Conservation (phyloP, 2,888 invertebrate genomes). For the Masnerella sp. region DNA sequence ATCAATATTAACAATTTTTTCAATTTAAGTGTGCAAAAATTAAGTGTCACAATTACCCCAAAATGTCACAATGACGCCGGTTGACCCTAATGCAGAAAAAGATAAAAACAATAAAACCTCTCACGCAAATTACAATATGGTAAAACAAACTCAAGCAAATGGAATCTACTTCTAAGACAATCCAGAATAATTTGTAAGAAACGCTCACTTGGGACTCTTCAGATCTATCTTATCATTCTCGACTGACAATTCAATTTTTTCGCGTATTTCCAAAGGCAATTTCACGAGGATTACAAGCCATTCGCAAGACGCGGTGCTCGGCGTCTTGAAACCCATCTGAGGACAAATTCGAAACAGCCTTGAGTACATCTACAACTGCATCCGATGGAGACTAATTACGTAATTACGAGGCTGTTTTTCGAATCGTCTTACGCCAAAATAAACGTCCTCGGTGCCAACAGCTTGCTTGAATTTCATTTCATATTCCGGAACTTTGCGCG, state of each 20-base stretch:
- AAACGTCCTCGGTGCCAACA: constrained; percentile 91
- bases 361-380: background rate
- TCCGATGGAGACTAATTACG: constrained; percentile 2
- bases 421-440: constrained; percentile 82
- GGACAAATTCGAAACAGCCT: constrained; percentile 19
- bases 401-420: constrained; percentile 25
- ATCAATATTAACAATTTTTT: too few relatives aligned
- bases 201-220: constrained; percentile 71
- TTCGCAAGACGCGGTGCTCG: constrained; percentile 90
- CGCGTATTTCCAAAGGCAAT: constrained; percentile 86
- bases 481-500: constrained; percentile 85
- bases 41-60: too few relatives aligned
- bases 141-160: too few relatives aligned
- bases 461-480: constrained; percentile 91
- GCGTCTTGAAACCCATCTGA: constrained; percentile 89
- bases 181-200: too few relatives aligned
- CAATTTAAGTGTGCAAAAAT: too few relatives aligned
- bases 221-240: constrained; percentile 75
- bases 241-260: constrained; percentile 86
- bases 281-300: constrained; percentile 88
- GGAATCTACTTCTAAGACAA: too few relatives aligned
- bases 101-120: too few relatives aligned
- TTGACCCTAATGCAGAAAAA: too few relatives aligned
- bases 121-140: too few relatives aligned
- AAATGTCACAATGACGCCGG: too few relatives aligned